A percentile compares a stretch with the other conserved stretches of the same genome.
These are phyloP conservation scores for Oncorhynchus mykiss DNA, from an alignment of 2,113 vertebrate species.

Conservation along the genomic window DNA sequence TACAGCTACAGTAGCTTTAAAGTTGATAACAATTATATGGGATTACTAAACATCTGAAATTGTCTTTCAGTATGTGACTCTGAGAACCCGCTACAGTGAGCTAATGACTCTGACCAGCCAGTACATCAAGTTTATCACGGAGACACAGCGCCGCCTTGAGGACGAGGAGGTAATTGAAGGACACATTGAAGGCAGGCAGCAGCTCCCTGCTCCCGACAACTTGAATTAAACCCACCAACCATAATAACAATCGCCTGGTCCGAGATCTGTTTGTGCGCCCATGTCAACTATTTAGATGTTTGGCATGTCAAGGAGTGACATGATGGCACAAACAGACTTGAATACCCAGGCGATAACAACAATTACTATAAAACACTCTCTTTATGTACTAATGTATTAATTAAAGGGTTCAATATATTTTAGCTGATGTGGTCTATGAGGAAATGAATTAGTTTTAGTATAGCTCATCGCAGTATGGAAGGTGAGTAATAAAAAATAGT, in stretches of 20 bases:
- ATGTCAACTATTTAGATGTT: no score
- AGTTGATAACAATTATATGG: no score
- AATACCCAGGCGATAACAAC: no score
- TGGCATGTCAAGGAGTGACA: no score
- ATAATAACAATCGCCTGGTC: not conserved
- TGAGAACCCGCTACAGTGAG: slow-evolving; percentile 91
- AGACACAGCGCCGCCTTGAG: slow-evolving; percentile 85
- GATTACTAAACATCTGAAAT: not conserved
- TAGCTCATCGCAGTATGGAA: slow-evolving; percentile 31
- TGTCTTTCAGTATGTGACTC: slow-evolving; percentile 84
- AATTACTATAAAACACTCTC: no score
- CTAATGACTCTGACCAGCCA: slow-evolving; percentile 89
- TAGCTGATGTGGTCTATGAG: slow-evolving; percentile 17
- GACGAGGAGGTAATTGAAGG: slow-evolving; percentile 83
- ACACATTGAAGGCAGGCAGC: not conserved
- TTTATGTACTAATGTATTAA: slow-evolving; percentile 23
- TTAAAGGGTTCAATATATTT: not conserved
- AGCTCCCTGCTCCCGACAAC: slow-evolving; percentile 9
- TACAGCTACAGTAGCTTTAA: no score
- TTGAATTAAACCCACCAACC: slow-evolving; percentile 25
- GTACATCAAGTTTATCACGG: slow-evolving; percentile 89
- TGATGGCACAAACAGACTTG: no score
- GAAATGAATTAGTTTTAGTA: not conserved
- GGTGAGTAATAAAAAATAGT: not conserved
- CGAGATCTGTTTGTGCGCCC: no score